Base-by-base conservation (phyloP, 2,113 vertebrate species). In the Aphyosemion australe region DNA sequence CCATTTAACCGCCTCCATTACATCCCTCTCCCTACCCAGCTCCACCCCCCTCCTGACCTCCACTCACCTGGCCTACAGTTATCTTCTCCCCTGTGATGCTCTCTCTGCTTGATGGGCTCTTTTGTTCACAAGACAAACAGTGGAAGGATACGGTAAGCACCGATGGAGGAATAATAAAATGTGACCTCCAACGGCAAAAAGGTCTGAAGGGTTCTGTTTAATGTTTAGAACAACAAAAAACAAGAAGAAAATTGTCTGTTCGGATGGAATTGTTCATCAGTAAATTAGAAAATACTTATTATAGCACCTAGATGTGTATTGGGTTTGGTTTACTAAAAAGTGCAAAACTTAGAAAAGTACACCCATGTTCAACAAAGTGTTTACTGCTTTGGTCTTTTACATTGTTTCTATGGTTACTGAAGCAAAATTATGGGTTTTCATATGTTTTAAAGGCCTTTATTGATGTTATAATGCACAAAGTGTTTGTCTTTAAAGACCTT, bases 1-100 rank as follows among this genome's bases (percentile, higher is more conserved):
- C 55, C 72, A 72, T 83, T 87, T 82, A 86, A 70, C 82, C 52
- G 39, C 78, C 76, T 61, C 62, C 68, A 61, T 75, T 61, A 64
- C 71, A 57, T 12, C 65, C 31, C 63, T 72, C 52, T 52, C 47
- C n/a, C 1, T 15, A 26, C 1, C 34, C 12, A 3, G 46, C 26
- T 42, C 66, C n/a, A 11, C 12, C 48, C 73, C 43, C 12, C 48
- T 71, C 43, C 20, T 76, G 84, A 87, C 87, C 83, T 75, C 74
- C 21, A 13, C 75, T 81, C 83, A 81, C 85, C 82, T 79, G 76
- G 71, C 31, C 59, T 14, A 77, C 71, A 56, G 69, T 85, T 74
- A 69, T 85, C 68, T 64, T 67, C 62, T 78, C 80, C 65, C 76
- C 50, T 12, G 66, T 61, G 74, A 80, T 73, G 52, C 58, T 0